Conservation (phyloP, 1,140 invertebrate species). For the Nylanderia fulva region DNA sequence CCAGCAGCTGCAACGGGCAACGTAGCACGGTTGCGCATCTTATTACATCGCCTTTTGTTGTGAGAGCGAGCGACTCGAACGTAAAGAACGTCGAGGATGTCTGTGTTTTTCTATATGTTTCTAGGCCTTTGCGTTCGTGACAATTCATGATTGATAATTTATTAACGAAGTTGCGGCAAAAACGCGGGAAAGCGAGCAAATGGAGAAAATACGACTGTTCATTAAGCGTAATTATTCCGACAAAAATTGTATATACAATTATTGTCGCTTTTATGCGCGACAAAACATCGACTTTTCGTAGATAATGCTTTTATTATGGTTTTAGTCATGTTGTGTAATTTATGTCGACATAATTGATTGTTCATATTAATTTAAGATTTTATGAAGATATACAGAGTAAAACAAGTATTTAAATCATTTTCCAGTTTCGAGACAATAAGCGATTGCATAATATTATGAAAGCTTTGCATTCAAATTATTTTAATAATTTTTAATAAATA, state of each 20-base stretch:
- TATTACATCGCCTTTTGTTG: conserved; percentile 73
- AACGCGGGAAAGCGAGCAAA: not conserved
- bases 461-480: too few relatives aligned
- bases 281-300: not conserved
- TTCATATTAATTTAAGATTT: not conserved
- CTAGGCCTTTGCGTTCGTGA: not conserved
- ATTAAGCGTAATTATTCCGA: conserved; percentile 40
- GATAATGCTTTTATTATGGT: not conserved
- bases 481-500: not conserved
- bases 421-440: not conserved
- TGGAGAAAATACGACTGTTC: conserved; percentile 19
- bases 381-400: not conserved
- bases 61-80: conserved; percentile 27
- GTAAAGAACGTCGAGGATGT: conserved; percentile 1
- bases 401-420: not conserved
- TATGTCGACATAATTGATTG: not conserved
- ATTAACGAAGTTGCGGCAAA: conserved; percentile 6
- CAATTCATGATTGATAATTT: conserved; percentile 23
- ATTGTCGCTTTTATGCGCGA: not conserved
- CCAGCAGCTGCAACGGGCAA: conserved; percentile 70
- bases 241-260: not conserved
- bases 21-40: conserved; percentile 60
- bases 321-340: not conserved
- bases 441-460: not conserved
- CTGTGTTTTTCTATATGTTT: not conserved